Evolutionary conservation across 2,888 invertebrate genomes (phyloP).

Genomic region (Pterostichus niger): DNA sequence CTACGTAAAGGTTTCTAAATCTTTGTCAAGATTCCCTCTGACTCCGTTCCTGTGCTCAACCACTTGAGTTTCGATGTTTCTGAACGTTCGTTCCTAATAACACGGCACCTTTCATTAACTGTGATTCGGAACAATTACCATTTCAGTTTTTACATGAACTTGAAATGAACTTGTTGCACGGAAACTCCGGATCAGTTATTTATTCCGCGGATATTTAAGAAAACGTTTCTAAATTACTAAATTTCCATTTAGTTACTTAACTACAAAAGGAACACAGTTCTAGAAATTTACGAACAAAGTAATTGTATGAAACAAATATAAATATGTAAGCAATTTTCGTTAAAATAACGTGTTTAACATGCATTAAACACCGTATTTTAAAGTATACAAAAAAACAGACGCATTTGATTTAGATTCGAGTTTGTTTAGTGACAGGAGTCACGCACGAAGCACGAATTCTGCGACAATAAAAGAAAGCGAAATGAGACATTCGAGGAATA

Average conservation of each 20-base stretch:
- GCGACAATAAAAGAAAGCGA: constrained; percentile 23
- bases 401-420: constrained; percentile 5
- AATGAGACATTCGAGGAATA: not conserved
- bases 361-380: constrained; percentile 54
- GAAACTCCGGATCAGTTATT: constrained; percentile 24
- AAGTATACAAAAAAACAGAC: not conserved
- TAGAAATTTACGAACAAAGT: not conserved
- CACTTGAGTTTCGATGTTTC: constrained; percentile 62
- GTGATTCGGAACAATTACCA: constrained; percentile 65
- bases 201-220: constrained; percentile 9
- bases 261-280: not conserved
- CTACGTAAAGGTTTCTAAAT: too few species aligned
- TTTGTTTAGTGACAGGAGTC: not conserved
- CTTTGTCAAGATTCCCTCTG: not conserved
- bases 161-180: constrained; percentile 63
- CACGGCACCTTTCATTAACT: constrained; percentile 66
- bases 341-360: constrained; percentile 56
- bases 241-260: not conserved
- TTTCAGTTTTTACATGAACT: constrained; percentile 60
- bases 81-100: constrained; percentile 62
- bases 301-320: not conserved
- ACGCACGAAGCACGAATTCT: not conserved
- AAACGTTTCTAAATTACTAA: not conserved
- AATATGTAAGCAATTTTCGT: constrained; percentile 39
- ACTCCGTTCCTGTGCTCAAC: constrained; percentile 12